Evolutionary conservation across 1,140 invertebrate genomes (phyloP), one percentile per base, ranked within the genome.

Genomic region (Dryas iulia): DNA sequence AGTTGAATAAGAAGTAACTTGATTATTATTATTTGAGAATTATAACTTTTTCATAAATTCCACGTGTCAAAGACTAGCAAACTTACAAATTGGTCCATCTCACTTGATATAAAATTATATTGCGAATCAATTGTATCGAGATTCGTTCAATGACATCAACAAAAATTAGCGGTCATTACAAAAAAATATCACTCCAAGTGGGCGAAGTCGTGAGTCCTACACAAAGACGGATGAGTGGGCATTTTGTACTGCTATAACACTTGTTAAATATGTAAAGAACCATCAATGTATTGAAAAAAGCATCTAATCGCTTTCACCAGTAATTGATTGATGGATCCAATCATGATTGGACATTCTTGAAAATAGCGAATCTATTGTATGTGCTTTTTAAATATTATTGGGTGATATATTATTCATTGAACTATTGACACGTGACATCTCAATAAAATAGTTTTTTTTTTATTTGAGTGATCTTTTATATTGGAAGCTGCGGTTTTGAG

Each of bases 281-380:
- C 14, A 57, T 47, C 21, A 18, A 14, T 14, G 11, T 54, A 25
- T 68, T 26, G 26, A 68, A 33, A n/a, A 67, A 4, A 63, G 59
- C 53, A 54, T 59, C 59, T 59, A 72, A 67, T 57, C 59, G 63
- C 69, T 76, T 76, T 76, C 74, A 71, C 72, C 54, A 57, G 31
- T 31, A 69, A 73, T 74, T 76, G 72, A 71, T 73, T 69, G 69
- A 73, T 73, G 69, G 64, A 58, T 65, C 59, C 26, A 73, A 69
- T 64, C 60, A 26, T 70, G 47, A 70, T 54, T 65, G 28, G 68
- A 65, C 35, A 53, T 47, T 47, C 39, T 47, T 21, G 8, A 47
- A 47, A 47, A 47, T 47, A 21, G n/a, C 26, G 21, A 10, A 21
- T 8, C 5, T 0, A 18, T 0, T 47, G 21, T 47, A 2, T 47